Conservation (phyloP, 2,888 invertebrate genomes). For the Ptycholaimellus sp. region DNA sequence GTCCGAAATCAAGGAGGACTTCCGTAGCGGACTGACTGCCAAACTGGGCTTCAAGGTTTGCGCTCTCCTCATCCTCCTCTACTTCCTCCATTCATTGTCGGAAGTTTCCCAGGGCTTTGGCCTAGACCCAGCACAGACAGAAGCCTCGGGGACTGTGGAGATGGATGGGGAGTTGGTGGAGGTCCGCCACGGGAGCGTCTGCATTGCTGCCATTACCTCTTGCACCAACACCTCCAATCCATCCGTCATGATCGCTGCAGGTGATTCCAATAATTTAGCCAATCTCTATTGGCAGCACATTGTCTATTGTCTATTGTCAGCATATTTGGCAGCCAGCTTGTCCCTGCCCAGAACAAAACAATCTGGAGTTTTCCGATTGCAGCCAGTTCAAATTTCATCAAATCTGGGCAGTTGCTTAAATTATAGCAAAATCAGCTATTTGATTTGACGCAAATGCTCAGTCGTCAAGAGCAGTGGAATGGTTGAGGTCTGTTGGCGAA, state of each 20-base stretch:
- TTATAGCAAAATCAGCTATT: too few species aligned
- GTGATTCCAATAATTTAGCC: slow-evolving; percentile 32
- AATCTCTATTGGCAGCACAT: background rate
- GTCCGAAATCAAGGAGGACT: slow-evolving; percentile 65
- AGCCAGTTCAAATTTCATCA: too few species aligned
- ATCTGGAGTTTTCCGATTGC: too few species aligned
- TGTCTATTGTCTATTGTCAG: too few species aligned
- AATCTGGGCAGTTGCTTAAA: too few species aligned
- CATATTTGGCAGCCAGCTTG: too few species aligned
- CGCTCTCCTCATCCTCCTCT: slow-evolving; percentile 35
- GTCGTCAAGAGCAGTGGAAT: background rate
- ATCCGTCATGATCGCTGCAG: slow-evolving; percentile 89
- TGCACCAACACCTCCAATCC: slow-evolving; percentile 97
- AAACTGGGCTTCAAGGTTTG: slow-evolving; percentile 41
- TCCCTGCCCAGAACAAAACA: too few species aligned
- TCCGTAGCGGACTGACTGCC: slow-evolving; percentile 52
- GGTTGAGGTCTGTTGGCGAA: slow-evolving; percentile 38
- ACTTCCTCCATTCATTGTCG: too few species aligned
- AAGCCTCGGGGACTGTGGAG: slow-evolving; percentile 1
- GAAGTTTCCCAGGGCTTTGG: slow-evolving; percentile 15
- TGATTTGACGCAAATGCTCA: background rate
- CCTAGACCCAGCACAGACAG: slow-evolving; percentile 7
- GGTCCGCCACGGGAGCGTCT: slow-evolving; percentile 43
- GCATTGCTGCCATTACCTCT: slow-evolving; percentile 88
- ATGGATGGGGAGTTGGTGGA: slow-evolving; percentile 8